Evolutionary conservation across 2,888 invertebrate species (phyloP).

Genomic region (Himalopsyche tibetana): DNA sequence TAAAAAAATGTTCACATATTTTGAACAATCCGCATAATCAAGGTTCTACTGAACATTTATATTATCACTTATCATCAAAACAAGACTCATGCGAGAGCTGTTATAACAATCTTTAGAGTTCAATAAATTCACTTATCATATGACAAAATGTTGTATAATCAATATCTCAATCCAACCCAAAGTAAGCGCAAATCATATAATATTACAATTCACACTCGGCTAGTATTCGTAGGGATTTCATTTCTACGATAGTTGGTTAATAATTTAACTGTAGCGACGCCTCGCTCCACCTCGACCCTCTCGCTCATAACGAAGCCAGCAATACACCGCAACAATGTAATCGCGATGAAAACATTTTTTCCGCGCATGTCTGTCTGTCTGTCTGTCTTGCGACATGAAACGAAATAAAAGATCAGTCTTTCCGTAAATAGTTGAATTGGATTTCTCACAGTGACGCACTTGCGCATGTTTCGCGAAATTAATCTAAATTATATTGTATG

Average conservation of each 20-base stretch:
- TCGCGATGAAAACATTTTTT: constrained; percentile 38
- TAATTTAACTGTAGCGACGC: too few relatives aligned
- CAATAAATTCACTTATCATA: neutral
- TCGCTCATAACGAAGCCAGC: neutral
- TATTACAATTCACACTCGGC: neutral
- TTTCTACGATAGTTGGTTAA: neutral
- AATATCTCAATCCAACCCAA: neutral
- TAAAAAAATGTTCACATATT: too few relatives aligned
- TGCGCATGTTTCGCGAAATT: too few relatives aligned
- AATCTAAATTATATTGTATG: too few relatives aligned
- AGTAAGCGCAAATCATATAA: neutral
- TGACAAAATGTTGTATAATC: constrained; percentile 19
- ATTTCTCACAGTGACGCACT: neutral
- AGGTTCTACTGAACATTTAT: too few relatives aligned
- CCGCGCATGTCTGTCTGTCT: constrained; percentile 4
- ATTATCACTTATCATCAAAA: too few relatives aligned
- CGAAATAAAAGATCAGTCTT: constrained; percentile 13
- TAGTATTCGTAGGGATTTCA: neutral
- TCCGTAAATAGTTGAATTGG: neutral
- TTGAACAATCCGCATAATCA: too few relatives aligned
- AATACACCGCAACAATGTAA: constrained; percentile 34
- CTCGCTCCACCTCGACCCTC: neutral
- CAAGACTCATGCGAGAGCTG: neutral
- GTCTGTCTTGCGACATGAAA: constrained; percentile 15
- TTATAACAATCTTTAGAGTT: neutral